A percentile compares a stretch with the other conserved stretches of the same genome.
Evolutionary conservation across 2,888 invertebrate species (phyloP).

Genomic region (Diabrotica balteata): DNA sequence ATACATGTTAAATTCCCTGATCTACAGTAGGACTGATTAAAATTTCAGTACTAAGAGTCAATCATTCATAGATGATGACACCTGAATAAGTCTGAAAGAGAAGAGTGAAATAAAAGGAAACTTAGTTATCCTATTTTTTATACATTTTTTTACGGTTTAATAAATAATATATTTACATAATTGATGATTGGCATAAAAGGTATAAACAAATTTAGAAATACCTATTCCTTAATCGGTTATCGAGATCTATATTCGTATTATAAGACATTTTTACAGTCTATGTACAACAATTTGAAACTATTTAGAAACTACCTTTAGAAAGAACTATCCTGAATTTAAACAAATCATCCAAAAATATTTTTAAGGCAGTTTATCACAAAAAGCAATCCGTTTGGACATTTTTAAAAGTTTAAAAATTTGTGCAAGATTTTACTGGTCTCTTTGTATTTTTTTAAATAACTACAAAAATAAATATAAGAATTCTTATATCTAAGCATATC

Average conservation of each 20-base stretch:
- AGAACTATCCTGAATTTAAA: slow-evolving; percentile 13
- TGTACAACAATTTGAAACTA: slow-evolving; percentile 30
- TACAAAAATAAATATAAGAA: slow-evolving; percentile 51
- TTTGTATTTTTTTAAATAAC: slow-evolving; percentile 23
- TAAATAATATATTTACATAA: no score
- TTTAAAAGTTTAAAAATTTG: slow-evolving; percentile 29
- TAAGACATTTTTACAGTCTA: slow-evolving; percentile 37
- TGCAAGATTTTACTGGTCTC: slow-evolving; percentile 29
- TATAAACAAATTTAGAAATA: no score
- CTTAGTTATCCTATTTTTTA: no score
- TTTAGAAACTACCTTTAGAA: slow-evolving; percentile 11
- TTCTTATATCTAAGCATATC: slow-evolving; percentile 45
- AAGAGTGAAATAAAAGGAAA: no score
- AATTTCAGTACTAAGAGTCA: no score
- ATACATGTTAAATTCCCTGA: no score
- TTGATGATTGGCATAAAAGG: no score
- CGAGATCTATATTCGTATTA: slow-evolving; percentile 39
- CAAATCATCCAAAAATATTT: slow-evolving; percentile 39
- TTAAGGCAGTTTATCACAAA: slow-evolving; percentile 47
- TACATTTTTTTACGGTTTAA: no score
- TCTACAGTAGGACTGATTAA: no score
- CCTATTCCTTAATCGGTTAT: slow-evolving; percentile 3
- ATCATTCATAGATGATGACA: no score
- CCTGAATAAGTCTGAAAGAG: no score
- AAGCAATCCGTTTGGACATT: slow-evolving; percentile 28